Percentiles rank a stretch among this genome's conserved stretches.
Evolutionary conservation across 2,797 vertebrate species (phyloP).

Genomic region (Thamnophis elegans): DNA sequence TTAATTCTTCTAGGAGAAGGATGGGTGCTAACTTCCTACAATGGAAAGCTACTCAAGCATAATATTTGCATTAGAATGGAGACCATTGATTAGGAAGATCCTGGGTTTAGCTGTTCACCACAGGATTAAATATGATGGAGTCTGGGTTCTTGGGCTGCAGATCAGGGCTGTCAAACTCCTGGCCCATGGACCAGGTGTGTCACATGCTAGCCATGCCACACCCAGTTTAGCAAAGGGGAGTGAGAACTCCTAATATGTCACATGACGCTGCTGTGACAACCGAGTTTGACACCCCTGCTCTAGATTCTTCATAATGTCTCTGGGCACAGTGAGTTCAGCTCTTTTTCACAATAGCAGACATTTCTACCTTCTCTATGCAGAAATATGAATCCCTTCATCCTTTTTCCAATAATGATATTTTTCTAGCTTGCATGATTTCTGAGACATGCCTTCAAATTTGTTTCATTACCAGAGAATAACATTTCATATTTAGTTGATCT

Average conservation of each 20-base stretch:
- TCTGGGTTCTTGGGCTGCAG: background rate
- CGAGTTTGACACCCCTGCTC: too few relatives aligned
- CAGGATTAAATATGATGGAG: background rate
- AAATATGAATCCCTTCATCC: background rate
- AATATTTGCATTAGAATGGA: background rate
- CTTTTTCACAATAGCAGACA: background rate
- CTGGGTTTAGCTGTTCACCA: background rate
- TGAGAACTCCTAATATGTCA: too few relatives aligned
- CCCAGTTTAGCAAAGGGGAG: too few relatives aligned
- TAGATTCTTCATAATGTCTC: background rate
- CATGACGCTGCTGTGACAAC: too few relatives aligned
- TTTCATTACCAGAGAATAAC: background rate
- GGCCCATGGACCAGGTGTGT: too few relatives aligned
- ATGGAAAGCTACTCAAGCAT: background rate
- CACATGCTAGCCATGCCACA: too few relatives aligned
- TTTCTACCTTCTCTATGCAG: background rate
- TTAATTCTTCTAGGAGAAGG: too few relatives aligned
- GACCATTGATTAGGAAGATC: background rate
- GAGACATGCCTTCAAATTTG: background rate
- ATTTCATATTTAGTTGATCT: background rate
- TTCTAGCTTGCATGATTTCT: background rate
- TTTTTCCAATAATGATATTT: background rate
- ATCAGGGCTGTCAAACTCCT: too few relatives aligned
- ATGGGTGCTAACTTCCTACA: too few relatives aligned
- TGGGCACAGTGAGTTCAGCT: background rate